phyloP scores from a whole-genome alignment of 37 sponge, comb jelly and placozoan species.

The Halichondria panicea region DNA sequence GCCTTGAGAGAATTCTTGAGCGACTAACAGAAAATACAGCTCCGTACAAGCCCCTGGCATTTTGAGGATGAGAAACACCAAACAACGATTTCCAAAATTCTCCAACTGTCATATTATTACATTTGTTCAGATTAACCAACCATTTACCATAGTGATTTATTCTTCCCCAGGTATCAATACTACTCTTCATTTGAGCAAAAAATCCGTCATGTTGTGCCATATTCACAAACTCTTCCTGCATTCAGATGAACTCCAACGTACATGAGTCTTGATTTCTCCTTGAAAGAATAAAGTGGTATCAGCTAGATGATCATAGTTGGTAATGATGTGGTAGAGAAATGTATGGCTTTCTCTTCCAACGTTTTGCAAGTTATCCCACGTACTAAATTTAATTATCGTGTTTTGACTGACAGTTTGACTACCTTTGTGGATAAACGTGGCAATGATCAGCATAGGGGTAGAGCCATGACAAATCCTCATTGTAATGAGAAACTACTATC shows the following conservation, averaged over 20 bases:
- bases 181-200: too few relatives aligned
- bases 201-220: too few relatives aligned
- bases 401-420: not conserved
- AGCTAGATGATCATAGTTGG: not conserved
- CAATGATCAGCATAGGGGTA: not conserved
- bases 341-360: not conserved
- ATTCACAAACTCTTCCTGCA: too few relatives aligned
- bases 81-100: too few relatives aligned
- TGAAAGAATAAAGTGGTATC: not conserved
- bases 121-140: too few relatives aligned
- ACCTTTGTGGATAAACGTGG: not conserved
- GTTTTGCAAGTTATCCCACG: not conserved
- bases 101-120: too few relatives aligned
- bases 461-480: not conserved
- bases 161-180: too few relatives aligned
- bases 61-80: too few relatives aligned
- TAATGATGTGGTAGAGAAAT: not conserved
- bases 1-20: too few relatives aligned
- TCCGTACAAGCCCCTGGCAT: too few relatives aligned
- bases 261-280: not conserved
- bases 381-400: not conserved
- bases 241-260: not conserved
- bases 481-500: not conserved
- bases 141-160: too few relatives aligned
- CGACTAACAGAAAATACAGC: too few relatives aligned